These are phyloP conservation scores for Sphaerodactylus townsendi DNA, from an alignment of 2,113 vertebrate species.

Conservation along the genomic window DNA sequence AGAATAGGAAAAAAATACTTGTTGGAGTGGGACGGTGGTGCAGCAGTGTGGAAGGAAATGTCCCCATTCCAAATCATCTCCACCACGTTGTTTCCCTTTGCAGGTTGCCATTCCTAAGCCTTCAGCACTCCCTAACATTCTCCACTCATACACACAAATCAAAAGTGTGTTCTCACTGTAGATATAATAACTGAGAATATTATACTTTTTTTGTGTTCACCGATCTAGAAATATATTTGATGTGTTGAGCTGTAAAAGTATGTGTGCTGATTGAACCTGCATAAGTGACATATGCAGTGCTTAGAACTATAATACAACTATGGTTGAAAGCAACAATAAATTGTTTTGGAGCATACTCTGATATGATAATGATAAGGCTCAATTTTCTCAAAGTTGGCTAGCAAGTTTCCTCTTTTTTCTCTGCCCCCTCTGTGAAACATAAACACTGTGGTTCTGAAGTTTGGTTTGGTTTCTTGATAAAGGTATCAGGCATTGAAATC, in stretches of 20 bases:
- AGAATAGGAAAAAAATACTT: background rate
- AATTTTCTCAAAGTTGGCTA: background rate
- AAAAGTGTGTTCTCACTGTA: background rate
- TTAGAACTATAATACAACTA: background rate
- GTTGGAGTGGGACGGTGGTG: background rate
- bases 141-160: background rate
- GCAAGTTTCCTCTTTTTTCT: background rate
- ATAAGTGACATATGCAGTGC: too few relatives aligned
- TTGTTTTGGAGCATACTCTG: background rate
- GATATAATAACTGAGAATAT: background rate
- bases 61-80: background rate
- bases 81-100: too few relatives aligned
- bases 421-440: too few relatives aligned
- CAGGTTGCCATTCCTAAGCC: background rate
- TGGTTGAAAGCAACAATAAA: background rate
- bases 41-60: background rate
- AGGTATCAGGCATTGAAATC: background rate
- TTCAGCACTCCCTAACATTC: background rate
- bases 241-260: background rate
- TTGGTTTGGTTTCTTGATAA: background rate
- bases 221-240: background rate
- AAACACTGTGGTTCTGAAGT: background rate
- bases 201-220: background rate
- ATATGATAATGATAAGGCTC: background rate
- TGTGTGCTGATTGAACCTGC: background rate